Evolutionary conservation across 2,888 invertebrate genomes (phyloP), one percentile per base, ranked within the genome.

Genomic region (Stenolophus ochropezus): DNA sequence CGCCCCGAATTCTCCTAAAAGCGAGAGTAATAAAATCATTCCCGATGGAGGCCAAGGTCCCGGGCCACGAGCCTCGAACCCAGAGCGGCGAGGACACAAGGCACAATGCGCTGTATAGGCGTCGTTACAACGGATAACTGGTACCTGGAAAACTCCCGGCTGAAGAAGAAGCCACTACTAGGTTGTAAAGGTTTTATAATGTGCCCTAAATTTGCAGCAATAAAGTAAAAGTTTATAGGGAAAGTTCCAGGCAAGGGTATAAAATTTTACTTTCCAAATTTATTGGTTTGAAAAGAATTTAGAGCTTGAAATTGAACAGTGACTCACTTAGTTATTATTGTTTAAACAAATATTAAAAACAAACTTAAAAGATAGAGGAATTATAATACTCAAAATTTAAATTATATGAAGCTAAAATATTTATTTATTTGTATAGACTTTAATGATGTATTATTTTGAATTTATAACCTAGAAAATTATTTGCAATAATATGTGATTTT

Each of bases 11-110:
- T 14, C 4, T 14, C 65, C 33, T 21, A 65, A 65, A 65, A 65
- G 65, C 65, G 65, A 65, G 65, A 65, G 65, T 65, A 65, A 65
- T 65, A 65, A 65, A 65, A 21, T 27, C 84, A 83, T 85, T 86
- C 83, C 80, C 84, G 86, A 85, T 85, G 85, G 85, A 86, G 86
- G 86, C 65, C 23, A 20, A 20, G 11, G 18, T 20, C 56, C 20
- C 21, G 1, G 20, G 56, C 56, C 56, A 56, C 56, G 56, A 56
- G 56, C 11, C 56, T 56, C 56, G 56, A 56, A 56, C 56, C 16
- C 14, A 14, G 4, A 25, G 14, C 25, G 33, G 65, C 65, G 18
- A 65, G 65, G 65, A 20, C 65, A 65, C 25, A 65, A 23, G 5
- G 27, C 8, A n/a, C 33, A 18, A 11, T 21, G 56, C 56, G 6